phyloP scores from a whole-genome alignment of 2,113 vertebrate genomes.

The Gambusia holbrooki region DNA sequence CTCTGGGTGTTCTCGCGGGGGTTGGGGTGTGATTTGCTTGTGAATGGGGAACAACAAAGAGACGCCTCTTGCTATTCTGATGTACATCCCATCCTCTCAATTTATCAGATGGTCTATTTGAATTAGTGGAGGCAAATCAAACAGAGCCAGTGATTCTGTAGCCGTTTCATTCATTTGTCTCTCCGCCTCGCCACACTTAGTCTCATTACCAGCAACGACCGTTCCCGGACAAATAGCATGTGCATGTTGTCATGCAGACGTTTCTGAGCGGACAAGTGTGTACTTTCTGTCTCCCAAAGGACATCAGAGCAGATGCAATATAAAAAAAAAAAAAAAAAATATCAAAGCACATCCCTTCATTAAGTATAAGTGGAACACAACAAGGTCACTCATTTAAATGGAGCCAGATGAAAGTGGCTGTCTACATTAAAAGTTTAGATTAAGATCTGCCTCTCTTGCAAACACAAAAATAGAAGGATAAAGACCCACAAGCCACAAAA shows the following conservation, averaged over 20 bases:
- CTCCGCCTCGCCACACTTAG: slow-evolving; percentile 63
- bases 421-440: slow-evolving; percentile 30
- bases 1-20: slow-evolving; percentile 60
- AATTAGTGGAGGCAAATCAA: slow-evolving; percentile 74
- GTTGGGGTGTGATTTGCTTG: slow-evolving; percentile 66
- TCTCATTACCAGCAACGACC: slow-evolving; percentile 58
- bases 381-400: slow-evolving; percentile 34
- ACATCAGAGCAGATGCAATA: slow-evolving; percentile 24
- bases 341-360: slow-evolving; percentile 15
- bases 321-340: slow-evolving; percentile 9
- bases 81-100: slow-evolving; percentile 73
- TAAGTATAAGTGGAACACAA: slow-evolving; percentile 37
- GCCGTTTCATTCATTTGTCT: slow-evolving; percentile 69
- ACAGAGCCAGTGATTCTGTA: slow-evolving; percentile 68
- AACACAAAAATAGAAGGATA: neutral
- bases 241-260: slow-evolving; percentile 33
- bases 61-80: slow-evolving; percentile 72
- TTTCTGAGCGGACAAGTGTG: slow-evolving; percentile 8
- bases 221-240: slow-evolving; percentile 47
- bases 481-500: neutral
- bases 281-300: slow-evolving; percentile 28
- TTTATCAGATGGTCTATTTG: slow-evolving; percentile 74
- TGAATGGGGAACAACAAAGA: slow-evolving; percentile 72
- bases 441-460: slow-evolving; percentile 33
- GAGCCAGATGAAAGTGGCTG: slow-evolving; percentile 48